Evolutionary conservation across 2,888 invertebrate species (phyloP).

Genomic region (Leuctra nigra): DNA sequence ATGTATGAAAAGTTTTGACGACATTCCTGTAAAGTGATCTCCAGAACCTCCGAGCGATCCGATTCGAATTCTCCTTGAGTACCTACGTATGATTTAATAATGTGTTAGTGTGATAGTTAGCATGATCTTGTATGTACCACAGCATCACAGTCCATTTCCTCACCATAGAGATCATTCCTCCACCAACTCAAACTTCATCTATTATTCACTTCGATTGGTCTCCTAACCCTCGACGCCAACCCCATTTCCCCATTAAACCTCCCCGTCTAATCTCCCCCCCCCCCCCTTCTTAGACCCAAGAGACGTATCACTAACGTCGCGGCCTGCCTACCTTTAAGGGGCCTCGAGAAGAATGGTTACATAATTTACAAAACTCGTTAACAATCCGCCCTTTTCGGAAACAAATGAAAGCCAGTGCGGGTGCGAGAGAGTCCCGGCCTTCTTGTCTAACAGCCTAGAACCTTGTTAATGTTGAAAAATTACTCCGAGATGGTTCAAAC

Average conservation of each 20-base stretch:
- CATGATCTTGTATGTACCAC: too few relatives aligned
- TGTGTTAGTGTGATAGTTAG: too few relatives aligned
- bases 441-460: not conserved
- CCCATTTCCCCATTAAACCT: constrained; percentile 11
- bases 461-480: too few relatives aligned
- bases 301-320: constrained; percentile 12
- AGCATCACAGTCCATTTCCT: too few relatives aligned
- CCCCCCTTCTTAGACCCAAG: not conserved
- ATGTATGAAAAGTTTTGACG: too few relatives aligned
- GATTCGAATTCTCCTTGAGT: too few relatives aligned
- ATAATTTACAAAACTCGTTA: constrained; percentile 19
- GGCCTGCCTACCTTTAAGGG: constrained; percentile 1
- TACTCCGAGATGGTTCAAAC: too few relatives aligned
- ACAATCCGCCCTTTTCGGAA: constrained; percentile 4
- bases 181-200: constrained; percentile 1
- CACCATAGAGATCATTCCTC: too few relatives aligned
- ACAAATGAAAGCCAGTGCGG: constrained; percentile 10
- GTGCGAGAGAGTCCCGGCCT: not conserved
- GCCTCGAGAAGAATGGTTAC: constrained; percentile 13
- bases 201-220: constrained; percentile 18
- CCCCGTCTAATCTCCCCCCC: constrained; percentile 8
- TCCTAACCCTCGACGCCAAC: not conserved
- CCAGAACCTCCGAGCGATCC: too few relatives aligned
- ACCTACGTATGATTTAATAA: too few relatives aligned
- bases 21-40: too few relatives aligned